phyloP scores from a whole-genome alignment of 64 coral and sea anemone species.

The Dendrophyllia cribrosa region DNA sequence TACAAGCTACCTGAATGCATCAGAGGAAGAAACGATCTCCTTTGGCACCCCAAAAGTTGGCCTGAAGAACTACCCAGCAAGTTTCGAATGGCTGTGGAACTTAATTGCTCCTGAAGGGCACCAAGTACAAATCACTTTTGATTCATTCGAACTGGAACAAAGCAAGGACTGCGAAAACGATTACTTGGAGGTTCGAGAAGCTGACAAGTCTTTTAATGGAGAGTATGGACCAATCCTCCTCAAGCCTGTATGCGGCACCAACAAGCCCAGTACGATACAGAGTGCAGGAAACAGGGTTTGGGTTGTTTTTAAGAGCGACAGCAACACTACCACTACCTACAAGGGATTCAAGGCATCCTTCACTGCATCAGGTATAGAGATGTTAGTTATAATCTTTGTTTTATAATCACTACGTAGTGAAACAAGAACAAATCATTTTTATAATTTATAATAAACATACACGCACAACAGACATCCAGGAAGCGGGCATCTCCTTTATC shows the following conservation, averaged over 20 bases:
- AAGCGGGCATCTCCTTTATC: too few species aligned
- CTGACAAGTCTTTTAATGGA: background rate
- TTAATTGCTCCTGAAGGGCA: constrained; percentile 1
- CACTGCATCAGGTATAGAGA: background rate
- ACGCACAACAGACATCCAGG: too few species aligned
- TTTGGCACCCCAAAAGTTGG: constrained; percentile 16
- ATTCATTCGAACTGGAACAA: background rate
- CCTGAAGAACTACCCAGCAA: background rate
- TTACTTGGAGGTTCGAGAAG: constrained; percentile 13
- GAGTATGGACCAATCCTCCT: background rate
- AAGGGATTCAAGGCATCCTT: constrained; percentile 25
- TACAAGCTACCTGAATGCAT: background rate
- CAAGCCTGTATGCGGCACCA: background rate
- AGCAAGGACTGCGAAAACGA: constrained; percentile 15
- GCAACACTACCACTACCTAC: constrained; percentile 25
- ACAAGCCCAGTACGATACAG: background rate
- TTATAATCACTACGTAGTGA: background rate
- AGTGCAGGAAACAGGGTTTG: constrained; percentile 16
- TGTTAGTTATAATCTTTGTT: too few species aligned
- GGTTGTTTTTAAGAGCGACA: constrained; percentile 2
- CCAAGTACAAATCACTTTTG: background rate
- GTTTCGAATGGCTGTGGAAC: background rate
- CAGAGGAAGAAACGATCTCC: background rate
- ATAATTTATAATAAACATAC: too few species aligned
- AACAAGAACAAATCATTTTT: background rate